Evolutionary conservation across 2,888 invertebrate species (phyloP).

Genomic region (Netelia inedita): DNA sequence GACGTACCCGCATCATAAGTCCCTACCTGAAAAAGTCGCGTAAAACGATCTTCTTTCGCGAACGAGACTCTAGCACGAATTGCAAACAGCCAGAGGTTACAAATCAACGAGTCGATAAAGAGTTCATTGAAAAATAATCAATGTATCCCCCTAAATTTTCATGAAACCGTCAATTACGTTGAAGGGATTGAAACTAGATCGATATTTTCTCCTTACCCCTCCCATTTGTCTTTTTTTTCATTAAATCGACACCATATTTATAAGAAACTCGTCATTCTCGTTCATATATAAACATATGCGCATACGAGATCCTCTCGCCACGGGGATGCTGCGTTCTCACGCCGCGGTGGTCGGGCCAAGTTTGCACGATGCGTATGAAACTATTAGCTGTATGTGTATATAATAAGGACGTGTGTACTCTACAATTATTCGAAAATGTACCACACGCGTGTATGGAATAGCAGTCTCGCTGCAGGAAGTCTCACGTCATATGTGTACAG

Average conservation of each 20-base stretch:
- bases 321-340: conserved; percentile 68
- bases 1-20: conserved; percentile 24
- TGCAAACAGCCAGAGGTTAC: too few species aligned
- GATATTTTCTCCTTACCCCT: too few species aligned
- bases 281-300: conserved; percentile 18
- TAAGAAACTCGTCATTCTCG: conserved; percentile 17
- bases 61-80: too few species aligned
- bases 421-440: conserved; percentile 69
- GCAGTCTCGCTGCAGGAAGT: conserved; percentile 44
- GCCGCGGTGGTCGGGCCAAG: conserved; percentile 68
- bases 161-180: too few species aligned
- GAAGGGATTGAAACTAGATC: too few species aligned
- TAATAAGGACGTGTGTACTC: conserved; percentile 64
- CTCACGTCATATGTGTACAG: background rate
- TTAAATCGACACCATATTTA: conserved; percentile 14
- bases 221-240: too few species aligned
- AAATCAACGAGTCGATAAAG: too few species aligned
- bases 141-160: too few species aligned
- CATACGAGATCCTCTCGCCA: conserved; percentile 22
- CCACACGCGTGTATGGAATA: conserved; percentile 5
- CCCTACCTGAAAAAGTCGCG: conserved; percentile 21
- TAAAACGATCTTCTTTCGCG: conserved; percentile 8
- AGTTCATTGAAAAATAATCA: too few species aligned
- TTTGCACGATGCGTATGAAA: conserved; percentile 21
- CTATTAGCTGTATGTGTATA: conserved; percentile 8